Evolutionary conservation across 53 echinoderm and acorn worm genomes (phyloP), one percentile per base, ranked within the genome.

Genomic region (Paracentrotus lividus): DNA sequence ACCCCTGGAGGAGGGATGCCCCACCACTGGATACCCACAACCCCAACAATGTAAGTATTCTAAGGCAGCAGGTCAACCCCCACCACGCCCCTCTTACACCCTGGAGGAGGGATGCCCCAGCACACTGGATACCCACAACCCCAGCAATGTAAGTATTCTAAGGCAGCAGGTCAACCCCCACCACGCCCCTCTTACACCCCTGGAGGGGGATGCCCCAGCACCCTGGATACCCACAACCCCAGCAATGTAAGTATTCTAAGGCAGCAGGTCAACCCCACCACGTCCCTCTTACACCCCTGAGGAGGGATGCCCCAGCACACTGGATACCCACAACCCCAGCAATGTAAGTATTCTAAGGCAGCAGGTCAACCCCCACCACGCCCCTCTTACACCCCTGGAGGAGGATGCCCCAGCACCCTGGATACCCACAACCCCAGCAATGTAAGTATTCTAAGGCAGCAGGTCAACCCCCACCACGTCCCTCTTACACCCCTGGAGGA

Each of bases 11-110:
- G n/a, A n/a, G 67, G 59, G 33, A 49, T 58, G 94, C 95, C 86
- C 84, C 90, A 90, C 49, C 90, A 90, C 47, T 0, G 40, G 91
- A 1, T 91, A 91, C 32, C 76, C 91, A 5, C 91, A 91, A 33
- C 93, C 45, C 23, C 96, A 90, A 26, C 90, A 90, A 3, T 88
- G 88, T 88, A 55, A 72, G 72, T 98, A 93, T 89, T 89, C 95
- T 78, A 57, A 92, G 90, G 58, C 44, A 47, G 32, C 31, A 57
- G 72, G 72, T 1, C 72, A 60, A 77, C 88, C 93, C 5, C 93
- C 56, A 34, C 88, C 92, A 65, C 94, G 94, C 27, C 51, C 96
- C 53, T 91, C 69, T 34, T 47, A 72, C 33, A 31, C 75, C 36
- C 44, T 40, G 0, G 13, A 33, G 33, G 67, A n/a, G 67, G 59